Base-by-base conservation (phyloP, 2,113 vertebrate species). In the Syrmaticus mikado region DNA sequence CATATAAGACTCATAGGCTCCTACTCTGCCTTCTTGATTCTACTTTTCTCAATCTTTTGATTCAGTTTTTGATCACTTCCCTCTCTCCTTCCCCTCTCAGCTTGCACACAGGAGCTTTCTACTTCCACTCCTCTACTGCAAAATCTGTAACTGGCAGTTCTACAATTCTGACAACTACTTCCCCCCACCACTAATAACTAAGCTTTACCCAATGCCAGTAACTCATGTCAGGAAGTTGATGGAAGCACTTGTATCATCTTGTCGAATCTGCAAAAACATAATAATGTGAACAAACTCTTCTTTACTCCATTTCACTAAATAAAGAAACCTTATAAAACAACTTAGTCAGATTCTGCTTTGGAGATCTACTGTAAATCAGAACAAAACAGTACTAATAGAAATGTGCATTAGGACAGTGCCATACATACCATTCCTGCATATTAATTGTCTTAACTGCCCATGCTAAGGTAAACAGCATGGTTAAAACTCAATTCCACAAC, bases 141-240 rank as follows among this genome's bases (percentile, higher is more conserved):
- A 57, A 70, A 72, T 6, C 52, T 6, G 1, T 10, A 73, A 38
- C 0, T 34, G 8, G 16, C 1, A 1, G 58, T 34, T 77, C 28
- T 8, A 8, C 0, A 53, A 28, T 15, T 53, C 8, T 53, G 52
- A 74, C 41, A 28, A 32, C 43, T 64, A 57, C 50, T 79, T 67
- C 65, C 10, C 25, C 25, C 10, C 36, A 7, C 36, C 60, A 62
- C 10, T 13, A 58, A 58, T 11, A 40, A 40, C 61, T 40, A 91
- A 72, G n/a, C 83, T 97, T 96, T 98, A 99, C 99, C 99, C 99
- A 81, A 99, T 99, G 94, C 99, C 99, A 94, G 98, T 99, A 78
- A 99, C 99, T 96, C 99, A 98, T 55, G 99, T 99, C 76, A 99
- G 98, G 81, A 99, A 98, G 93, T 98, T 99, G 96, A 99, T 99